These are phyloP conservation scores for Drosophila silvestris DNA, from an alignment of 2,888 invertebrate genomes.

Conservation along the genomic window DNA sequence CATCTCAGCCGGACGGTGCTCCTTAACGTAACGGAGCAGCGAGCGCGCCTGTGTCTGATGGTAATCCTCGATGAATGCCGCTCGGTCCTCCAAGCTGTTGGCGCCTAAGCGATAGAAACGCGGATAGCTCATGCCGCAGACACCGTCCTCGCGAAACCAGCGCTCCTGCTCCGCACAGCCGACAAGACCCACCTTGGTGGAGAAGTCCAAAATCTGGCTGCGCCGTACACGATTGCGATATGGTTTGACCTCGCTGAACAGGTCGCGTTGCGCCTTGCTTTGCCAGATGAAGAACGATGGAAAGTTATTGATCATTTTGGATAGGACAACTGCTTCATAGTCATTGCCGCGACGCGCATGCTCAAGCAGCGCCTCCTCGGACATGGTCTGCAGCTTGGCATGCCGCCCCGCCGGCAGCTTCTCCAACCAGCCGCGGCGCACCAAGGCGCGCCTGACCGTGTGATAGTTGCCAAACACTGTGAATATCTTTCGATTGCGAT, in stretches of 20 bases:
- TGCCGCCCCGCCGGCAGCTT: conserved; percentile 86
- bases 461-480: conserved; percentile 82
- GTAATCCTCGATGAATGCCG: conserved; percentile 87
- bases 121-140: conserved; percentile 88
- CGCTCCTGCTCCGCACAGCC: conserved; percentile 82
- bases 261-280: conserved; percentile 79
- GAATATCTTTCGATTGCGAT: conserved; percentile 82
- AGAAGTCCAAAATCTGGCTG: conserved; percentile 83
- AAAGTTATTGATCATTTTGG: conserved; percentile 88
- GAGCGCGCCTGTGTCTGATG: conserved; percentile 92
- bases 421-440: conserved; percentile 91
- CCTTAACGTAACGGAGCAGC: conserved; percentile 87
- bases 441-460: conserved; percentile 86
- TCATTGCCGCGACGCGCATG: conserved; percentile 82
- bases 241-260: conserved; percentile 72
- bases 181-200: conserved; percentile 86
- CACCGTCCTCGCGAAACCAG: conserved; percentile 80
- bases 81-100: conserved; percentile 76
- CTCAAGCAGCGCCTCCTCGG: conserved; percentile 76
- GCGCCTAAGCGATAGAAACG: conserved; percentile 86
- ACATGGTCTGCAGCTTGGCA: conserved; percentile 79
- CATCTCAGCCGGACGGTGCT: conserved; percentile 56
- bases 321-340: conserved; percentile 86
- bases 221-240: conserved; percentile 82
- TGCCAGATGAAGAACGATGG: conserved; percentile 92